Percentiles rank a stretch among this genome's conserved stretches.
phyloP scores from a whole-genome alignment of 2,888 invertebrate genomes.

The Eupsilia transversa region DNA sequence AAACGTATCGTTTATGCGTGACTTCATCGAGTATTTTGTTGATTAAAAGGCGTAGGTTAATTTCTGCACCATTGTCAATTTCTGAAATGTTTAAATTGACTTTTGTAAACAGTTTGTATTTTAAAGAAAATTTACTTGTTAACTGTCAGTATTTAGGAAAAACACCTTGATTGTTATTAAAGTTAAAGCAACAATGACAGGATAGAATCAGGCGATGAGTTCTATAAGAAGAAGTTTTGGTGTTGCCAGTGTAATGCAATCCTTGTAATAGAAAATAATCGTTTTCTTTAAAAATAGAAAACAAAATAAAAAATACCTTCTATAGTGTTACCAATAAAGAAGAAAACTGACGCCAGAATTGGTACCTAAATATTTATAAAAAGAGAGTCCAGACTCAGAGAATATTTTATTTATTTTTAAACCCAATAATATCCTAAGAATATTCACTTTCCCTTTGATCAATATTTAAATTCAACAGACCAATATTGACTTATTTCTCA shows the following conservation, averaged over 20 bases:
- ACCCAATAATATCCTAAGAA: neutral
- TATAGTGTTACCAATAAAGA: neutral
- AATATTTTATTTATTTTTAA: constrained; percentile 26
- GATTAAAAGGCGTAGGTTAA: neutral
- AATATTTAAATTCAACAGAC: constrained; percentile 14
- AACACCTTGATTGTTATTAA: neutral
- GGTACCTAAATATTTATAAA: constrained; percentile 6
- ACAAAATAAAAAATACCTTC: neutral
- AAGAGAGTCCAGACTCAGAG: neutral
- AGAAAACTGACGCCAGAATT: neutral
- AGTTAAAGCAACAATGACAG: neutral
- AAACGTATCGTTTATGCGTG: neutral
- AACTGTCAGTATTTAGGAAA: neutral
- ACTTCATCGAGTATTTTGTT: neutral
- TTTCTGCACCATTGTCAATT: neutral
- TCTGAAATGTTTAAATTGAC: neutral
- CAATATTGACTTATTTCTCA: constrained; percentile 31
- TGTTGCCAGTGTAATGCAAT: neutral
- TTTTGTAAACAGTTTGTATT: neutral
- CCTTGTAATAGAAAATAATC: neutral
- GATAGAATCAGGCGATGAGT: neutral
- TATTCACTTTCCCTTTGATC: constrained; percentile 15
- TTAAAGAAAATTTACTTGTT: neutral
- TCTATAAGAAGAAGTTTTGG: neutral
- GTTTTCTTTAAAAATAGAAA: neutral